phyloP scores from a whole-genome alignment of 2,113 vertebrate species.

The Thinocorus orbignyianus region DNA sequence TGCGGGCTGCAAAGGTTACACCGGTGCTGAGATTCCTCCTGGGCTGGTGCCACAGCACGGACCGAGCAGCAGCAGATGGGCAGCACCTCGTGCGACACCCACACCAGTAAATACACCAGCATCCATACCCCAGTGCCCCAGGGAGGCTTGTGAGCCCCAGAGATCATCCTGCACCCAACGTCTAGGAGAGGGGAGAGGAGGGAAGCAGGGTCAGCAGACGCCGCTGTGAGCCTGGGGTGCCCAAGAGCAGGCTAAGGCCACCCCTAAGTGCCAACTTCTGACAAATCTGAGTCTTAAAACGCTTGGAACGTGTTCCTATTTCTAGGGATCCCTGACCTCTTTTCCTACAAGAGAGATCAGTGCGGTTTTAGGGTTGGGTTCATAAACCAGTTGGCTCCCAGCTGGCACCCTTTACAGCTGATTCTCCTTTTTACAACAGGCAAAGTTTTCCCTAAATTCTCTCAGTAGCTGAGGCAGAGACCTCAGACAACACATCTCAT shows the following conservation, averaged over 20 bases:
- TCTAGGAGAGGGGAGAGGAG: rapidly evolving
- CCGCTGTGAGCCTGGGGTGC: neutral
- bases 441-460: neutral
- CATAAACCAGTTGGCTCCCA: neutral
- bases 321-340: neutral
- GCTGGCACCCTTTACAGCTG: neutral
- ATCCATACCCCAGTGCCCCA: rapidly evolving
- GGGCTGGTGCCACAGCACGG: neutral
- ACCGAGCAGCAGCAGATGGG: neutral
- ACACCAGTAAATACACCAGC: neutral
- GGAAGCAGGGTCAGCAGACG: neutral
- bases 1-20: neutral
- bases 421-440: neutral
- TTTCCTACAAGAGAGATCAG: neutral
- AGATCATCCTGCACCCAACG: neutral
- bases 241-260: neutral
- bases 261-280: neutral
- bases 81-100: neutral
- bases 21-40: neutral
- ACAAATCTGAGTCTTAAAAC: neutral
- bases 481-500: neutral
- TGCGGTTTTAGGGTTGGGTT: neutral
- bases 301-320: neutral
- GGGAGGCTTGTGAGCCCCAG: neutral
- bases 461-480: neutral